phyloP scores from a whole-genome alignment of 2,113 vertebrate genomes.

The Mungos mungo region DNA sequence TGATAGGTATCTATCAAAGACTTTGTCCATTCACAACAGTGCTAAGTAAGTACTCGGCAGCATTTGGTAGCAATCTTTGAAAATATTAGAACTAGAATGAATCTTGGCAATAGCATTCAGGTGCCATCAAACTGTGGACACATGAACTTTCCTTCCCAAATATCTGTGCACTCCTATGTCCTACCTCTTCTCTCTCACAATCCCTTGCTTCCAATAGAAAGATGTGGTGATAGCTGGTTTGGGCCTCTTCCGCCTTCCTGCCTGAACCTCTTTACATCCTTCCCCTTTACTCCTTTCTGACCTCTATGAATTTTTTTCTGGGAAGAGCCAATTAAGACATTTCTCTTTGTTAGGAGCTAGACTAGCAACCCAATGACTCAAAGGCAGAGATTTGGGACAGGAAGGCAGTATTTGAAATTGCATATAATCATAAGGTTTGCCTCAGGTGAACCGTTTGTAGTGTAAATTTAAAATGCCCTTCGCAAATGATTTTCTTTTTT shows the following conservation, averaged over 20 bases:
- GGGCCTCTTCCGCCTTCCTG: neutral
- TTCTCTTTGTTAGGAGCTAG: neutral
- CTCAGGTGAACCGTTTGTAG: neutral
- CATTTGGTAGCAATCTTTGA: neutral
- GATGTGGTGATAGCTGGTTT: neutral
- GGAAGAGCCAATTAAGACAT: neutral
- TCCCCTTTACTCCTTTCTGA: neutral
- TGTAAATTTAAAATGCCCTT: conserved; percentile 37
- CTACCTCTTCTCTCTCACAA: neutral
- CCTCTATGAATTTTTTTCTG: neutral
- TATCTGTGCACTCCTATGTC: neutral
- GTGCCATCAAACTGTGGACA: neutral
- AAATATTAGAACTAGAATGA: neutral
- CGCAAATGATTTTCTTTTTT: conserved; percentile 37
- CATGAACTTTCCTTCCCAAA: neutral
- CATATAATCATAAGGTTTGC: neutral
- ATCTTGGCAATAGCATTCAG: neutral
- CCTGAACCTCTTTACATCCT: neutral
- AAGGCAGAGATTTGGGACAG: neutral
- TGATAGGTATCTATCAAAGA: neutral
- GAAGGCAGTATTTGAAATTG: conserved; percentile 18
- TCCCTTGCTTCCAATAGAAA: neutral
- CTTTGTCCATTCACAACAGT: neutral
- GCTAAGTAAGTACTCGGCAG: neutral
- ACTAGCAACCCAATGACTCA: neutral